phyloP scores from a whole-genome alignment of 2,113 vertebrate species.

The Eptesicus fuscus region DNA sequence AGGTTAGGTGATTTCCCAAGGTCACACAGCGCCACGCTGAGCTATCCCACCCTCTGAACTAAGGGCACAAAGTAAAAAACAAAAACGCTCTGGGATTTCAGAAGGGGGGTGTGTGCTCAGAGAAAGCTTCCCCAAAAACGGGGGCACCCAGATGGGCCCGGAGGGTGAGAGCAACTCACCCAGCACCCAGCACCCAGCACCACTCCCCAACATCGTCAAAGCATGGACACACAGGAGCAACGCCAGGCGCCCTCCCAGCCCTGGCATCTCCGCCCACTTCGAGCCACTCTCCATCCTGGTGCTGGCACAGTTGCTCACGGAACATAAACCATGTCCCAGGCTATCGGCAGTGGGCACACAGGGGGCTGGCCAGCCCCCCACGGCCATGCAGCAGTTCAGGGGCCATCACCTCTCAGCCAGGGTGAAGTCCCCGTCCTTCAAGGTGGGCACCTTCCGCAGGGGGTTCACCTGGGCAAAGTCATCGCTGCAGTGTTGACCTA shows the following conservation, averaged over 20 bases:
- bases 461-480: constrained; percentile 85
- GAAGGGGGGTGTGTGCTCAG: background rate
- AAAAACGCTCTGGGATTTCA: background rate
- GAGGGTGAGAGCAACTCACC: background rate
- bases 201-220: background rate
- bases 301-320: background rate
- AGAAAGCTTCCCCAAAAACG: background rate
- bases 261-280: background rate
- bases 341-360: background rate
- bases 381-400: background rate
- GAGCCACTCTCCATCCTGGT: background rate
- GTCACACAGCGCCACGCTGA: background rate
- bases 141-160: background rate
- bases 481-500: constrained; percentile 85
- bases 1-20: background rate
- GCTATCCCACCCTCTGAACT: background rate
- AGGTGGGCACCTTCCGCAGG: constrained; percentile 86
- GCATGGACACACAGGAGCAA: background rate
- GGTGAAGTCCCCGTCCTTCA: constrained; percentile 91
- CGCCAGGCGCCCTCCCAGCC: background rate
- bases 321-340: background rate
- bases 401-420: constrained; percentile 89
- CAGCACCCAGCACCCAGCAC: too few species aligned
- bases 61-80: background rate
- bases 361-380: background rate